phyloP scores from a whole-genome alignment of 1,140 invertebrate species.

The Frieseomelitta varia region DNA sequence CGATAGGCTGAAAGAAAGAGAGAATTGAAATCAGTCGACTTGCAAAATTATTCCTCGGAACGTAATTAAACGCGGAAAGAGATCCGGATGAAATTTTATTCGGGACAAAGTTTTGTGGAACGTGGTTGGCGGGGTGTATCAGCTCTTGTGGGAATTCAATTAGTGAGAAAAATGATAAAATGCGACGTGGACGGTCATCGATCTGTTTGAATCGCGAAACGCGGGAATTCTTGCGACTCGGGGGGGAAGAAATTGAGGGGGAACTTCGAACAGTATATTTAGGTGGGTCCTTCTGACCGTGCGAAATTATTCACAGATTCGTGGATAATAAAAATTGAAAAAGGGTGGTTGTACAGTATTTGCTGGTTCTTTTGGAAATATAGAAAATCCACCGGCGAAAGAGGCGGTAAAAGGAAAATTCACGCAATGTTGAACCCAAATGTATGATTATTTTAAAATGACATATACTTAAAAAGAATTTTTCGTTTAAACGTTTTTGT shows the following conservation, averaged over 20 bases:
- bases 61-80: conserved; percentile 26
- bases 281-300: neutral
- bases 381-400: neutral
- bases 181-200: neutral
- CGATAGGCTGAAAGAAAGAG: neutral
- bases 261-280: neutral
- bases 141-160: neutral
- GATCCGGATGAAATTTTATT: neutral
- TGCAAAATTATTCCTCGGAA: conserved; percentile 27
- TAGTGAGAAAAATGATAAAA: neutral
- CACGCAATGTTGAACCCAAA: neutral
- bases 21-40: conserved; percentile 8
- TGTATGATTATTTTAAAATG: neutral
- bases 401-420: neutral
- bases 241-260: neutral
- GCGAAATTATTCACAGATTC: neutral
- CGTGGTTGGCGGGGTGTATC: neutral
- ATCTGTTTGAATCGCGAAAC: neutral
- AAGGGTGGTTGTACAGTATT: neutral
- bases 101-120: conserved; percentile 14
- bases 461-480: neutral
- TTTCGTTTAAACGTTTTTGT: neutral
- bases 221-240: neutral
- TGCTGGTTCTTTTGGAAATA: neutral
- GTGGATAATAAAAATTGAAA: neutral